Conservation (phyloP, 2,888 invertebrate genomes). For the Falcaria lacertinaria region DNA sequence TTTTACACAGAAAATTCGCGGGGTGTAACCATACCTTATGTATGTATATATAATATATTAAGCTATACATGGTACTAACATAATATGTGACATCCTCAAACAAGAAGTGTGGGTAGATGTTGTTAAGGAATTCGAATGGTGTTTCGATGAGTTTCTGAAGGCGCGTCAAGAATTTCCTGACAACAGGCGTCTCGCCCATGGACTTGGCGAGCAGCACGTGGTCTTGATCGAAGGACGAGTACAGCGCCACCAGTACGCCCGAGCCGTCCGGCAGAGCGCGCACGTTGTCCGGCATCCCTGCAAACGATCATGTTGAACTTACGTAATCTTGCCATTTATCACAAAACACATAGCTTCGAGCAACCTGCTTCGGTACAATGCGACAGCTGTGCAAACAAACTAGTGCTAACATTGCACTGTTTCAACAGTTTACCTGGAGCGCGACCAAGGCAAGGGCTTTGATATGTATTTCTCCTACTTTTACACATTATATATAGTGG, state of each 20-base stretch:
- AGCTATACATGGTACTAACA: constrained; percentile 72
- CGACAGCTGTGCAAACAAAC: constrained; percentile 34
- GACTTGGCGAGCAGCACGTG: constrained; percentile 78
- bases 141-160: constrained; percentile 79
- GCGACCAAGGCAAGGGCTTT: not conserved
- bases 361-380: constrained; percentile 3
- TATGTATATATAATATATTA: no score
- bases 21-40: no score
- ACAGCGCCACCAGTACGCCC: constrained; percentile 83
- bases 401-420: not conserved
- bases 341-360: not conserved
- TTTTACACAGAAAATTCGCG: no score
- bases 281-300: constrained; percentile 84
- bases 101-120: constrained; percentile 82
- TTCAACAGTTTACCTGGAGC: not conserved
- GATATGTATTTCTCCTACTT: constrained; percentile 17
- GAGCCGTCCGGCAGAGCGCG: constrained; percentile 78
- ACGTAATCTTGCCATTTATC: not conserved
- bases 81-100: constrained; percentile 81
- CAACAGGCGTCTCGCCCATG: constrained; percentile 80
- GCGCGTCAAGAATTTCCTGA: constrained; percentile 83
- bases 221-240: constrained; percentile 74
- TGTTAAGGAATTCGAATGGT: constrained; percentile 82
- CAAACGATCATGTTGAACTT: not conserved
- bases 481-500: constrained; percentile 13